phyloP scores from a whole-genome alignment of 2,888 invertebrate genomes.

The Dascillus cervinus region DNA sequence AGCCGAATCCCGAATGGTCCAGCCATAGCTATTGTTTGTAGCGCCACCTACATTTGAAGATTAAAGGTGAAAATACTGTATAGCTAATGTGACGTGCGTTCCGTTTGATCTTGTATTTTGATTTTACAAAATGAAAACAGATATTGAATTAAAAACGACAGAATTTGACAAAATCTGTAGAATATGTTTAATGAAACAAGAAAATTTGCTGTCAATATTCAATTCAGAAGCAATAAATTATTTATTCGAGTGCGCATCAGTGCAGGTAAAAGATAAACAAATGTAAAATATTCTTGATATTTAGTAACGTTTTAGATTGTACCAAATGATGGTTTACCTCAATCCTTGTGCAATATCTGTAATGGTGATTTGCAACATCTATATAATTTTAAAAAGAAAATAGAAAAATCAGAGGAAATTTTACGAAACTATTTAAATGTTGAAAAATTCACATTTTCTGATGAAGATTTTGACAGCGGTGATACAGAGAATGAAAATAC shows the following conservation, averaged over 20 bases:
- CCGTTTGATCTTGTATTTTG: too few species aligned
- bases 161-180: slow-evolving; percentile 14
- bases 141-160: slow-evolving; percentile 1
- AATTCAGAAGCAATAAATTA: slow-evolving; percentile 5
- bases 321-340: slow-evolving; percentile 8
- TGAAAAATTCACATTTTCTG: not conserved
- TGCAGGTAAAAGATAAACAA: too few species aligned
- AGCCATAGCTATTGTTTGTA: too few species aligned
- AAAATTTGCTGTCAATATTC: slow-evolving; percentile 8
- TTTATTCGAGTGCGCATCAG: slow-evolving; percentile 8
- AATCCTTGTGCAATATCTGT: slow-evolving; percentile 7
- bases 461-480: not conserved
- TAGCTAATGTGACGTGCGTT: too few species aligned
- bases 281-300: not conserved
- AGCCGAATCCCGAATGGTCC: too few species aligned
- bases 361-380: slow-evolving; percentile 3
- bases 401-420: slow-evolving; percentile 5
- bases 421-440: slow-evolving; percentile 2
- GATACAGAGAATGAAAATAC: not conserved
- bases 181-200: slow-evolving; percentile 11
- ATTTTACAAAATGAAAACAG: slow-evolving; percentile 3
- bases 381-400: slow-evolving; percentile 9
- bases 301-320: slow-evolving; percentile 3
- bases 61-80: too few species aligned
- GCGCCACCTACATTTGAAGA: too few species aligned